phyloP scores from a whole-genome alignment of 2,113 vertebrate genomes.

The Oryzias celebensis region DNA sequence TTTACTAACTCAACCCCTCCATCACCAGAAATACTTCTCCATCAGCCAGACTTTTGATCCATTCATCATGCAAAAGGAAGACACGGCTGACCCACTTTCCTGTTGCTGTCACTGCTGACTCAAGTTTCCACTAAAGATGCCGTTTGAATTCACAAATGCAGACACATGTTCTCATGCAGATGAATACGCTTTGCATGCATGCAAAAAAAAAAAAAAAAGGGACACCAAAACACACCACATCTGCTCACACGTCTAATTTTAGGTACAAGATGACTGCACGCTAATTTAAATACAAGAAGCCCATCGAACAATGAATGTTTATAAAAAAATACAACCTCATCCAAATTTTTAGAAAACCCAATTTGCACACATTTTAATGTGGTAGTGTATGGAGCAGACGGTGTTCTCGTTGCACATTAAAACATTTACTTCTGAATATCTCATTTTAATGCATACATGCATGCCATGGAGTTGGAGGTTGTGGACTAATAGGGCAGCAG shows the following conservation, averaged over 20 bases:
- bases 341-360: background rate
- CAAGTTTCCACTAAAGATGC: slow-evolving; percentile 51
- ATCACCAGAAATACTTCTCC: too few relatives aligned
- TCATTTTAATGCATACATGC: background rate
- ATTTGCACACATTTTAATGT: background rate
- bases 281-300: background rate
- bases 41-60: slow-evolving; percentile 1
- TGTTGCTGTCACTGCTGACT: slow-evolving; percentile 54
- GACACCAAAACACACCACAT: slow-evolving; percentile 43
- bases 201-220: slow-evolving; percentile 35
- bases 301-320: background rate
- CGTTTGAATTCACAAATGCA: slow-evolving; percentile 28
- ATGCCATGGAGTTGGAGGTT: slow-evolving; percentile 16
- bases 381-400: background rate
- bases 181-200: slow-evolving; percentile 42
- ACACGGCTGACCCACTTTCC: slow-evolving; percentile 63
- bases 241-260: slow-evolving; percentile 53
- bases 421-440: background rate
- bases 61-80: slow-evolving; percentile 33
- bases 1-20: too few relatives aligned
- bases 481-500: slow-evolving; percentile 60
- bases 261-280: slow-evolving; percentile 26
- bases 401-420: background rate
- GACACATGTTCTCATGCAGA: slow-evolving; percentile 20
- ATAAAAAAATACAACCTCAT: background rate